A percentile compares a stretch with the other conserved stretches of the same genome.
These are phyloP conservation scores for Elysia chlorotica DNA, from an alignment of 1,140 invertebrate species.

Conservation along the genomic window DNA sequence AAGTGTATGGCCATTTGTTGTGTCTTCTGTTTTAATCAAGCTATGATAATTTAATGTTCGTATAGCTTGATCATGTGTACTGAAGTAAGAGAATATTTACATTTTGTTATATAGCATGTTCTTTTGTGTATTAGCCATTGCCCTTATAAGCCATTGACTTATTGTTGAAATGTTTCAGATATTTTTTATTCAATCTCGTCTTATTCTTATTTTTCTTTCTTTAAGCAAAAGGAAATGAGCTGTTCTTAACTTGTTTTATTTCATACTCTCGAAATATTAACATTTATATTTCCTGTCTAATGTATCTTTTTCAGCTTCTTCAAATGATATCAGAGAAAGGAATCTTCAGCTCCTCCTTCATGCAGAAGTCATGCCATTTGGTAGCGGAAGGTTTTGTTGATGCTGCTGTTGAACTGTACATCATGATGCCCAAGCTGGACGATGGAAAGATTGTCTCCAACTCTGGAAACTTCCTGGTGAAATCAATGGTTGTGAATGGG, in stretches of 20 bases:
- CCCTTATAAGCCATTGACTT: too few relatives aligned
- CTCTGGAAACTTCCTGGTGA: conserved; percentile 8
- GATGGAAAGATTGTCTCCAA: background rate
- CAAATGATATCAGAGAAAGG: background rate
- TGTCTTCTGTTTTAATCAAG: too few relatives aligned
- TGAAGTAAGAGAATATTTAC: background rate
- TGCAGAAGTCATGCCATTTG: conserved; percentile 16
- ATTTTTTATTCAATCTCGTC: background rate
- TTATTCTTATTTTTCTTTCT: background rate
- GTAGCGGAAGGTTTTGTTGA: background rate
- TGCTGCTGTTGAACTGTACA: background rate
- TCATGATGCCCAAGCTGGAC: background rate
- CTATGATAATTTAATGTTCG: too few relatives aligned
- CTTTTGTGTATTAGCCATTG: too few relatives aligned
- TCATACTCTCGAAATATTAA: background rate
- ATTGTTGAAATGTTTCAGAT: too few relatives aligned
- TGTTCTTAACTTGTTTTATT: background rate
- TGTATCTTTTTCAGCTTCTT: conserved; percentile 5
- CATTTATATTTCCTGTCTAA: background rate
- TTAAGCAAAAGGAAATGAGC: background rate
- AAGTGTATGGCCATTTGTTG: too few relatives aligned
- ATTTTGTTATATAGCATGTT: background rate
- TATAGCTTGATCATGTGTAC: too few relatives aligned
- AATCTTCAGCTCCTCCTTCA: background rate
- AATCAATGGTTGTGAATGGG: conserved; percentile 16